Conservation (phyloP, 2,888 invertebrate species). For the Tenthredo distinguenda region DNA sequence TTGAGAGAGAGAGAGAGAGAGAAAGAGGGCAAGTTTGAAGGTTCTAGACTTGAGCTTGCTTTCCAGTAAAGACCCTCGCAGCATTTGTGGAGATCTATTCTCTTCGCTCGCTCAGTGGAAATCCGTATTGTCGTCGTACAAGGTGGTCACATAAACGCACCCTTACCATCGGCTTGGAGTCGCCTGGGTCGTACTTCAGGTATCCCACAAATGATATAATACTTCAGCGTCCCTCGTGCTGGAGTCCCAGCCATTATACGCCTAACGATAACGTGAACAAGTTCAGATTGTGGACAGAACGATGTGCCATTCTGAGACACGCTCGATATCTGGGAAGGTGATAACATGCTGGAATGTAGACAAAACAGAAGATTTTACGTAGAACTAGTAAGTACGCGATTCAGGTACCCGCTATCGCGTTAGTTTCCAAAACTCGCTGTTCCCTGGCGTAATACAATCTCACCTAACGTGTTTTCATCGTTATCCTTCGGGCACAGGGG, state of each 20-base stretch:
- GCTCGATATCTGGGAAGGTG: background rate
- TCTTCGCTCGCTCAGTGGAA: conserved; percentile 15
- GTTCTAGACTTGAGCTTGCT: conserved; percentile 4
- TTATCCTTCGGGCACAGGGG: background rate
- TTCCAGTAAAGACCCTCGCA: conserved; percentile 11
- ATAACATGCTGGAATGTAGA: background rate
- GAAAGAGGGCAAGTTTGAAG: conserved; percentile 12
- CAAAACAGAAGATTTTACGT: conserved; percentile 27
- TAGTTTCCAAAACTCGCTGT: background rate
- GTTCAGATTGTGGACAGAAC: conserved; percentile 35
- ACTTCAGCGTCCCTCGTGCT: conserved; percentile 21
- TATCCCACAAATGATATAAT: conserved; percentile 40
- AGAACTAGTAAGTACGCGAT: conserved; percentile 4
- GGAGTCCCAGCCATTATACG: conserved; percentile 27
- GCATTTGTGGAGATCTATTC: conserved; percentile 21
- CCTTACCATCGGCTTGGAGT: background rate
- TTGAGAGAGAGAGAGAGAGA: conserved; percentile 9
- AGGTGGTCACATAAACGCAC: conserved; percentile 42
- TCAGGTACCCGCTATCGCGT: conserved; percentile 13
- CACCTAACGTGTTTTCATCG: background rate
- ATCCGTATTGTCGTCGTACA: conserved; percentile 37
- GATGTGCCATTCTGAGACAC: background rate
- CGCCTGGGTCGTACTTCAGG: conserved; percentile 3
- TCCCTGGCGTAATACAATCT: background rate
- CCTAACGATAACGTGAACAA: conserved; percentile 39